Evolutionary conservation across 2,888 invertebrate genomes (phyloP).

Genomic region (Morpho deidamia): DNA sequence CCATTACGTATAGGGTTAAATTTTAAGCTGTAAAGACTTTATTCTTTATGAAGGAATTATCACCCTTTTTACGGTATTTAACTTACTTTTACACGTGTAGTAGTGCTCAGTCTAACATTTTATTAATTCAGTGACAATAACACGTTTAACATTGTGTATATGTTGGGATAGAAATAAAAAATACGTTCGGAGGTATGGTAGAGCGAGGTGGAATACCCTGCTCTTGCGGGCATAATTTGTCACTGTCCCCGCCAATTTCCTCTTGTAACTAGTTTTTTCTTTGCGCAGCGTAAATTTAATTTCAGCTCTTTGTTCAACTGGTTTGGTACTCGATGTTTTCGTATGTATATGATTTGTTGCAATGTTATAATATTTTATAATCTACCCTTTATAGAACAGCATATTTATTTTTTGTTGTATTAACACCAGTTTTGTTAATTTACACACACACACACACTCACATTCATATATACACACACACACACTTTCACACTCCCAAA

Average conservation of each 20-base stretch:
- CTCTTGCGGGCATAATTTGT: constrained; percentile 71
- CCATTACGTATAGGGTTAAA: too few species aligned
- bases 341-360: neutral
- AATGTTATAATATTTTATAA: neutral
- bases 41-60: too few species aligned
- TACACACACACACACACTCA: too few species aligned
- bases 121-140: constrained; percentile 3
- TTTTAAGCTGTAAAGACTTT: too few species aligned
- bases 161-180: constrained; percentile 29
- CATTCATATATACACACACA: too few species aligned
- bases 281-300: constrained; percentile 74
- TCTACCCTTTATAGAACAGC: too few species aligned
- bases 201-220: constrained; percentile 42
- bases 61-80: too few species aligned
- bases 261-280: constrained; percentile 76
- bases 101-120: neutral
- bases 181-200: constrained; percentile 36
- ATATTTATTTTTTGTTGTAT: too few species aligned
- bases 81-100: too few species aligned
- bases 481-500: too few species aligned
- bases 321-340: constrained; percentile 31
- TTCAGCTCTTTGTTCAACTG: constrained; percentile 65
- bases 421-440: too few species aligned
- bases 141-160: constrained; percentile 11
- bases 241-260: constrained; percentile 76